Conservation (phyloP, 2,797 vertebrate genomes). For the Bradypodion ventrale region DNA sequence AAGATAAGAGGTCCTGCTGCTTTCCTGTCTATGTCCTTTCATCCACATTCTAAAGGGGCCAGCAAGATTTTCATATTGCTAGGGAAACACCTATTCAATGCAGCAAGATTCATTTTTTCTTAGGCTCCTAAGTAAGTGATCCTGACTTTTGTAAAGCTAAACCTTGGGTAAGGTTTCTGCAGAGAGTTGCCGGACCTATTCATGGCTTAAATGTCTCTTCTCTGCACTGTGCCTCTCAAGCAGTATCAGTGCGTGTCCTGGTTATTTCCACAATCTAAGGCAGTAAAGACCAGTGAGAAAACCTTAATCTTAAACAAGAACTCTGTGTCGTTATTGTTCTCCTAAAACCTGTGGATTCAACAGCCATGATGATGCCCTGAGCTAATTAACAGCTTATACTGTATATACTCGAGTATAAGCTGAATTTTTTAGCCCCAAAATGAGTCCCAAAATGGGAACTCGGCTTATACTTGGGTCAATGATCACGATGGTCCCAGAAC, state of each 20-base stretch:
- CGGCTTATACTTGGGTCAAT: too few relatives aligned
- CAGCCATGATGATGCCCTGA: neutral
- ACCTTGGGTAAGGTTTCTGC: constrained; percentile 32
- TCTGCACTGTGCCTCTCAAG: neutral
- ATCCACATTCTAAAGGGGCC: neutral
- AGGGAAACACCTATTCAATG: neutral
- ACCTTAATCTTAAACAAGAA: neutral
- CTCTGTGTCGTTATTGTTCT: neutral
- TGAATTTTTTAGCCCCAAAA: too few relatives aligned
- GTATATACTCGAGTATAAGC: too few relatives aligned
- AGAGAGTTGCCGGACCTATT: constrained; percentile 8
- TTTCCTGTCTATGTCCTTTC: neutral
- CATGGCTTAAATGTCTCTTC: constrained; percentile 21
- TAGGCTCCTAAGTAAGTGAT: constrained; percentile 24
- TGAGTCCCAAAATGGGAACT: too few relatives aligned
- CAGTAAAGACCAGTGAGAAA: neutral
- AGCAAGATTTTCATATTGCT: constrained; percentile 15
- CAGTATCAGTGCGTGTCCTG: accelerated
- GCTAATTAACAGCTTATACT: neutral
- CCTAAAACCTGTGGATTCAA: neutral
- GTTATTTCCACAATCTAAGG: neutral
- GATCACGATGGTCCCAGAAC: too few relatives aligned
- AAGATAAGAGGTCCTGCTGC: neutral
- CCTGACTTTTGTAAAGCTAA: neutral
- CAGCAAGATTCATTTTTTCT: constrained; percentile 17